These are phyloP conservation scores for Dromiciops gliroides DNA, from an alignment of 2,113 vertebrate genomes.

Conservation along the genomic window DNA sequence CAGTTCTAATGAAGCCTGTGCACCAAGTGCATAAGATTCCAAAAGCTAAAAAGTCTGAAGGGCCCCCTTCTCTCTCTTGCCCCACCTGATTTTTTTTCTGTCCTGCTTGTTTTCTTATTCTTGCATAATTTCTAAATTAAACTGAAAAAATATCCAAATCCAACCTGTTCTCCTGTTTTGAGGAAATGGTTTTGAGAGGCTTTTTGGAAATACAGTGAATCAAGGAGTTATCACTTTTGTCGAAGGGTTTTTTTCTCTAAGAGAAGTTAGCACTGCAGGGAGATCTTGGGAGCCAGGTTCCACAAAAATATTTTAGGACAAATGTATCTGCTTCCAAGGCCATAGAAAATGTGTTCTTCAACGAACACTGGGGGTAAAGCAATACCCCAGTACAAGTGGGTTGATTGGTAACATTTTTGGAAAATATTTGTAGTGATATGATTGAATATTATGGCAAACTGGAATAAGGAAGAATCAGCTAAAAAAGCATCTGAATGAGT, in stretches of 20 bases:
- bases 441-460: neutral
- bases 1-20: neutral
- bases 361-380: neutral
- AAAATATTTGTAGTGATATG: neutral
- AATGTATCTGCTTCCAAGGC: neutral
- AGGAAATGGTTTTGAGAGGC: slow-evolving; percentile 47
- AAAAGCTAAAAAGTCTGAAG: neutral
- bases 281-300: neutral
- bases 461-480: neutral
- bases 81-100: neutral
- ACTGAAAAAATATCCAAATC: slow-evolving; percentile 21
- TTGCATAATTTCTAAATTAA: neutral
- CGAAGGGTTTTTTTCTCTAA: slow-evolving; percentile 26
- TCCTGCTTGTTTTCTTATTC: neutral
- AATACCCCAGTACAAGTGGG: neutral
- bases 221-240: slow-evolving; percentile 53
- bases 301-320: neutral
- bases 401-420: neutral
- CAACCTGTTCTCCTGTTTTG: slow-evolving; percentile 48
- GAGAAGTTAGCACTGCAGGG: neutral
- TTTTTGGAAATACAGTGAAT: slow-evolving; percentile 62
- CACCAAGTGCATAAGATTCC: neutral
- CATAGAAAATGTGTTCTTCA: accelerated
- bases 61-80: neutral
- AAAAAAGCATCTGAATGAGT: neutral